Percentiles rank a stretch among this genome's conserved stretches.
These are phyloP conservation scores for Serilophus lunatus DNA, from an alignment of 2,113 vertebrate genomes.

Conservation along the genomic window DNA sequence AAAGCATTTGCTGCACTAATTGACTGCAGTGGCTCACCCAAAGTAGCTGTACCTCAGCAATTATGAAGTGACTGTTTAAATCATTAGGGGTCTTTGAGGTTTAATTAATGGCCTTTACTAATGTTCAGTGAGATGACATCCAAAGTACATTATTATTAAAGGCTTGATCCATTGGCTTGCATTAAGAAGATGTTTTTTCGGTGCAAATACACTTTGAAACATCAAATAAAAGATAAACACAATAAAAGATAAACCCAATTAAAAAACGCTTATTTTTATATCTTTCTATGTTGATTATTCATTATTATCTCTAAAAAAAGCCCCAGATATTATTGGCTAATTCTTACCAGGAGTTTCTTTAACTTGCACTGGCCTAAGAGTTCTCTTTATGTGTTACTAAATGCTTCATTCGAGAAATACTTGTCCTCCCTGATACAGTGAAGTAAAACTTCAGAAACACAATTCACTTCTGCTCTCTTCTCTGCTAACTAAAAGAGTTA, in stretches of 20 bases:
- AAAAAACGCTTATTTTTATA: too few species aligned
- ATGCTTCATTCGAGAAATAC: neutral
- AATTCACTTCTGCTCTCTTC: neutral
- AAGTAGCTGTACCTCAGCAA: neutral
- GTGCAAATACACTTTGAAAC: neutral
- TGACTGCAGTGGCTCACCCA: neutral
- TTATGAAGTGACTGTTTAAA: neutral
- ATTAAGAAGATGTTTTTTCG: neutral
- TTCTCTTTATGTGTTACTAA: neutral
- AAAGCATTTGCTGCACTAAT: slow-evolving; percentile 22
- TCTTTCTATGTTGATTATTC: neutral
- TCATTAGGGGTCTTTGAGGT: neutral
- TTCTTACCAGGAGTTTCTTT: neutral
- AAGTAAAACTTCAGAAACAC: neutral
- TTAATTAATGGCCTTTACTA: neutral
- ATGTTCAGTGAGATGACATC: neutral
- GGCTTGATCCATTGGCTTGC: neutral
- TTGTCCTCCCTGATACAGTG: neutral
- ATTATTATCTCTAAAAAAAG: neutral
- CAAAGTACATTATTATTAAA: neutral
- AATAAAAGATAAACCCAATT: too few species aligned
- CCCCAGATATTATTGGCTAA: neutral
- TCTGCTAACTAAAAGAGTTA: neutral
- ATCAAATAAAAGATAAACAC: neutral
- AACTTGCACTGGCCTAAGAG: neutral